Evolutionary conservation across 1,140 invertebrate genomes (phyloP).

Genomic region (Pentalonia nigronervosa): DNA sequence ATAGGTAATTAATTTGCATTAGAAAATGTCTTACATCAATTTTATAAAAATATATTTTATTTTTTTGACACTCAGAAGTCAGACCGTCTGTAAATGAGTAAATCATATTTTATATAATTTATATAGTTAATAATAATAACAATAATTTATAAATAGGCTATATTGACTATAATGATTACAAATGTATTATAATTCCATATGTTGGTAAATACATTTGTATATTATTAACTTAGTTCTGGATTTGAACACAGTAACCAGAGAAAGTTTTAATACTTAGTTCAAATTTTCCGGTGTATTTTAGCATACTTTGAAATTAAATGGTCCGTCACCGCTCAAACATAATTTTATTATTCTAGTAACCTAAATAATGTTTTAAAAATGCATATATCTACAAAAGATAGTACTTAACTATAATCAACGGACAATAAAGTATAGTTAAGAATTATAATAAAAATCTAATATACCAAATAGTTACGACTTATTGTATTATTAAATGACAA

Average conservation of each 20-base stretch:
- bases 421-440: background rate
- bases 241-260: conserved; percentile 26
- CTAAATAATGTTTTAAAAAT: conserved; percentile 3
- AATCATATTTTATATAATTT: too few species aligned
- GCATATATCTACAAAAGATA: background rate
- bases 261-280: conserved; percentile 25
- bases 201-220: conserved; percentile 27
- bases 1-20: too few species aligned
- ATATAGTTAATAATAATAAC: background rate
- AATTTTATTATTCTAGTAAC: background rate
- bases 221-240: conserved; percentile 40
- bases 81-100: background rate
- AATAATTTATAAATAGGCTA: background rate
- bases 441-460: background rate
- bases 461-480: background rate
- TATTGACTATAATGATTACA: conserved; percentile 21
- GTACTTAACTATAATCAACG: background rate
- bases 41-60: background rate
- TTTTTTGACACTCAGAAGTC: background rate
- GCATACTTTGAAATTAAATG: conserved; percentile 35
- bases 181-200: background rate
- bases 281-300: background rate
- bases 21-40: background rate
- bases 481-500: background rate
- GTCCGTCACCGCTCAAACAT: background rate